Evolutionary conservation across 1,140 invertebrate genomes (phyloP).

Genomic region (Drosophila bocqueti): DNA sequence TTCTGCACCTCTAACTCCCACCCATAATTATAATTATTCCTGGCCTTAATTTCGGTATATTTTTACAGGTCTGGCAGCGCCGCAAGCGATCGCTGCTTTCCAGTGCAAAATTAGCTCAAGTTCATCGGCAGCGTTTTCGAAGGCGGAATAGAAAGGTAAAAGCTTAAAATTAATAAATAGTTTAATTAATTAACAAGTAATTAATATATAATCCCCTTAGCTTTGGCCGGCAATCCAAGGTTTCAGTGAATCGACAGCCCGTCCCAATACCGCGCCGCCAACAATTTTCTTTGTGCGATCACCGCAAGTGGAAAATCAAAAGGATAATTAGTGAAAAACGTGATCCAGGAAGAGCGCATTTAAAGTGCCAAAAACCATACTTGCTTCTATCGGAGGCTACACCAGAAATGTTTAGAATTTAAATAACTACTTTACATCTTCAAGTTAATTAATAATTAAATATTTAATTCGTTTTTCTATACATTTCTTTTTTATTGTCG

Average conservation of each 20-base stretch:
- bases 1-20: too few species aligned
- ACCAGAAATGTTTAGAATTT: conserved; percentile 1
- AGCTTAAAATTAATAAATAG: too few species aligned
- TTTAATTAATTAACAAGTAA: too few species aligned
- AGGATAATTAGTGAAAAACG: neutral
- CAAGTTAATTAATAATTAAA: conserved; percentile 12
- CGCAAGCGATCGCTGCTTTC: conserved; percentile 47
- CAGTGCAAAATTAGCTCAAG: conserved; percentile 53
- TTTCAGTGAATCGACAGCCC: neutral
- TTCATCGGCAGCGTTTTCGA: conserved; percentile 64
- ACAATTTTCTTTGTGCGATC: conserved; percentile 49
- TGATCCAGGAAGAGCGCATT: conserved; percentile 24
- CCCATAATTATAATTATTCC: neutral
- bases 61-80: conserved; percentile 56
- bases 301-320: neutral
- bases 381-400: conserved; percentile 2
- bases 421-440: neutral
- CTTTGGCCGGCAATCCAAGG: conserved; percentile 46
- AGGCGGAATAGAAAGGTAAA: conserved; percentile 48
- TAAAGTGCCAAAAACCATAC: conserved; percentile 56
- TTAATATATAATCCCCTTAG: neutral
- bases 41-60: neutral
- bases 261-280: conserved; percentile 63
- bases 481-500: neutral
- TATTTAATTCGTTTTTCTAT: neutral